phyloP scores from a whole-genome alignment of 2,113 vertebrate genomes.

The Alligator sinensis region DNA sequence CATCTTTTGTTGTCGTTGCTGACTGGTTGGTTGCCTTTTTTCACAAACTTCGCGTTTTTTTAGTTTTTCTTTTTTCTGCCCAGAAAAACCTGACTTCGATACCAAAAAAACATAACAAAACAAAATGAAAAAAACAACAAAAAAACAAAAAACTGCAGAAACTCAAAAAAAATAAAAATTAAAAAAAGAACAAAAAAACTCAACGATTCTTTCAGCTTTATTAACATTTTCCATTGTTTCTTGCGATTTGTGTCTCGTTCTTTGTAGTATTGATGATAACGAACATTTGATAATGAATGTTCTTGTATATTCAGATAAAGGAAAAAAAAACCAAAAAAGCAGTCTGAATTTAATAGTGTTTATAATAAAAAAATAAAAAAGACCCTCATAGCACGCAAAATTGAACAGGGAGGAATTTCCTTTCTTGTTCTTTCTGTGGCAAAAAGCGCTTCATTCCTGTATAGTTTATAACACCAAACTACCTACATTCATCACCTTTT shows the following conservation, averaged over 20 bases:
- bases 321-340: constrained; percentile 89
- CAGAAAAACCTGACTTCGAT: constrained; percentile 90
- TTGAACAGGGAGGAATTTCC: constrained; percentile 68
- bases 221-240: constrained; percentile 87
- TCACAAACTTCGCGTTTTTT: neutral
- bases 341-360: constrained; percentile 89
- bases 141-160: constrained; percentile 78
- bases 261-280: constrained; percentile 85
- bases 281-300: constrained; percentile 89
- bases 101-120: constrained; percentile 85
- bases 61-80: constrained; percentile 76
- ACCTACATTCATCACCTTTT: constrained; percentile 79
- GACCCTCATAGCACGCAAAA: constrained; percentile 88
- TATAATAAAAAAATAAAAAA: constrained; percentile 84
- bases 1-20: constrained; percentile 46
- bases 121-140: constrained; percentile 45
- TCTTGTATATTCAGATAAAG: constrained; percentile 90
- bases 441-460: constrained; percentile 79
- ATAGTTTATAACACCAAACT: constrained; percentile 82
- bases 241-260: constrained; percentile 88
- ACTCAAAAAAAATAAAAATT: constrained; percentile 73
- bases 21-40: constrained; percentile 66
- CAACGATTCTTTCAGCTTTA: constrained; percentile 89
- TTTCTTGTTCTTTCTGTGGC: constrained; percentile 77
- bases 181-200: constrained; percentile 74